Evolutionary conservation across 2,888 invertebrate genomes (phyloP), one percentile per base, ranked within the genome.

Genomic region (Artemia sp.): DNA sequence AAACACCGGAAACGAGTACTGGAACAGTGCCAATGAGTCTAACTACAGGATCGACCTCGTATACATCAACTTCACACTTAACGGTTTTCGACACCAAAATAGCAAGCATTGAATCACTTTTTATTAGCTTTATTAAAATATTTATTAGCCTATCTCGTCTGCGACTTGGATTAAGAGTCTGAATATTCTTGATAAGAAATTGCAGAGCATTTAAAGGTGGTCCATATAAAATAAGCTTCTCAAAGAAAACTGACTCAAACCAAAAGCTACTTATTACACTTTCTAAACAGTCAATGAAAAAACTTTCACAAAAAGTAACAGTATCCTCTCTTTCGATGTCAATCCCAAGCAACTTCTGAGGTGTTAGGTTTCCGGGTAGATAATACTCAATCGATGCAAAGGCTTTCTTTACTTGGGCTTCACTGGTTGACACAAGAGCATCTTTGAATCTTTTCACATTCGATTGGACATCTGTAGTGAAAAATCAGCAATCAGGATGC

Each of bases 21-120:
- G 90, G 89, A 69, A 90, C 74, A 2, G 87, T 86, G 9, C 84
- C 78, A 69, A 89, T 74, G 67, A 83, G 74, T 75, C 86, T 86
- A 0, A 86, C 80, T 38, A 82, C 83, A 52, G 79, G 80, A 71
- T 82, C 80, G 51, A 52, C 68, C 14, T 66, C 51, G 19, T 66
- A 14, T 50, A 66, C 53, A 12, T 53, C 51, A 8, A 67, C 52
- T 12, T 51, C 51, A 4, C 58, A 64, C 12, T 24, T 52, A n/a
- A 67, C 24, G 19, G 64, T 52, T 19, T 67, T 12, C 12, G 58
- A 12, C 8, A 51, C 51, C n/a, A 70, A 67, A 12, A 67, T 51
- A 66, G 67, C 64, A 38, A 71, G 69, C 68, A 72, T 19, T 6
- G 70, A 68, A 11, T 69, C 71, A 8, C 67, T 69, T 9, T 24